phyloP scores from a whole-genome alignment of 2,797 vertebrate genomes.

The Urocyon cinereoargenteus region DNA sequence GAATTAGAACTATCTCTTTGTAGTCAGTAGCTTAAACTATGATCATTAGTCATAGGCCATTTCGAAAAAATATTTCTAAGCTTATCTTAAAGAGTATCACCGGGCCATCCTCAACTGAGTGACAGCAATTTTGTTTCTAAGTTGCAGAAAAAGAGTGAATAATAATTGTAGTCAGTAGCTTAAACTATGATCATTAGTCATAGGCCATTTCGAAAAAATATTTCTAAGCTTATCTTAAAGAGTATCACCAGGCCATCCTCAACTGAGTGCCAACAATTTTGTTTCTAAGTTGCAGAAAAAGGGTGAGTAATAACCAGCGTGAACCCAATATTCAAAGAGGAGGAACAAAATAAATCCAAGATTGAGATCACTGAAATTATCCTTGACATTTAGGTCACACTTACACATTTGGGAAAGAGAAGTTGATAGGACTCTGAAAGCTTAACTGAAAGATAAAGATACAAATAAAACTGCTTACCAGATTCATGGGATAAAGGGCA shows the following conservation, averaged over 20 bases:
- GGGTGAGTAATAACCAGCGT: not conserved
- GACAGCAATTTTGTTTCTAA: slow-evolving; percentile 11
- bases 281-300: not conserved
- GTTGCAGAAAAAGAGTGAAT: not conserved
- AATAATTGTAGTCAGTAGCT: not conserved
- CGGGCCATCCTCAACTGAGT: not conserved
- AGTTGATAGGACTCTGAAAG: not conserved
- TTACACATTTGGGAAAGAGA: not conserved
- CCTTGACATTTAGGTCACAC: not conserved
- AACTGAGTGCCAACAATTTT: not conserved
- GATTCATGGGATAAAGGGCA: not conserved
- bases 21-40: not conserved
- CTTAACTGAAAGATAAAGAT: slow-evolving; percentile 6
- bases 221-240: slow-evolving; percentile 1
- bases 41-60: not conserved
- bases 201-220: not conserved
- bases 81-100: not conserved
- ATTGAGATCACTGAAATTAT: not conserved
- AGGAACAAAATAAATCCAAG: not conserved
- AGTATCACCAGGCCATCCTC: not conserved
- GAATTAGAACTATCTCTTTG: not conserved
- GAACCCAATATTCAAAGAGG: not conserved
- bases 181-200: not conserved
- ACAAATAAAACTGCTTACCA: not conserved
- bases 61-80: not conserved